Evolutionary conservation across 2,797 vertebrate species (phyloP).

Genomic region (Tinamus major): DNA sequence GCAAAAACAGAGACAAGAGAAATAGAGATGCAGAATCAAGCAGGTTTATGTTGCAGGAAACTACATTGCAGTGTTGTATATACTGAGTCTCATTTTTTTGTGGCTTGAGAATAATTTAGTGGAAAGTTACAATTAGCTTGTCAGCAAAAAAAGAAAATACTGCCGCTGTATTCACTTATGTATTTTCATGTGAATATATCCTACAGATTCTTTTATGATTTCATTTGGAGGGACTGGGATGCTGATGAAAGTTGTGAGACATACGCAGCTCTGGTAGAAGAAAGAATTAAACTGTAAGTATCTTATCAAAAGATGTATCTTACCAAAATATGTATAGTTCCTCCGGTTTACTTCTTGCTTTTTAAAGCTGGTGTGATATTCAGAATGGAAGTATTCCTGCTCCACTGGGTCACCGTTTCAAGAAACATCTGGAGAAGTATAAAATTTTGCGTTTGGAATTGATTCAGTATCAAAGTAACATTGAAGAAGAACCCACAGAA

Average conservation of each 20-base stretch:
- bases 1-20: not conserved
- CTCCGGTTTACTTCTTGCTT: not conserved
- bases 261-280: conserved; percentile 75
- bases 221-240: conserved; percentile 78
- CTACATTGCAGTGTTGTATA: not conserved
- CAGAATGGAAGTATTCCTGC: conserved; percentile 74
- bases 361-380: conserved; percentile 77
- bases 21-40: not conserved
- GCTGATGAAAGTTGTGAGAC: conserved; percentile 74
- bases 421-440: conserved; percentile 74
- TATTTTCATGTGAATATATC: not conserved
- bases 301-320: not conserved
- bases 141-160: not conserved
- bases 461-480: conserved; percentile 74
- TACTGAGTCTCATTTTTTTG: not conserved
- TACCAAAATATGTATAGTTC: not conserved
- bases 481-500: conserved; percentile 71
- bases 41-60: not conserved
- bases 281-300: conserved; percentile 81
- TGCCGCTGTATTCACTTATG: not conserved
- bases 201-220: conserved; percentile 76
- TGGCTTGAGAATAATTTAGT: not conserved
- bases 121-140: not conserved
- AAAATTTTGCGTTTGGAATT: conserved; percentile 70
- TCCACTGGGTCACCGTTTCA: conserved; percentile 69